Conservation (phyloP, 2,888 invertebrate genomes). For the Melieria omissa region DNA sequence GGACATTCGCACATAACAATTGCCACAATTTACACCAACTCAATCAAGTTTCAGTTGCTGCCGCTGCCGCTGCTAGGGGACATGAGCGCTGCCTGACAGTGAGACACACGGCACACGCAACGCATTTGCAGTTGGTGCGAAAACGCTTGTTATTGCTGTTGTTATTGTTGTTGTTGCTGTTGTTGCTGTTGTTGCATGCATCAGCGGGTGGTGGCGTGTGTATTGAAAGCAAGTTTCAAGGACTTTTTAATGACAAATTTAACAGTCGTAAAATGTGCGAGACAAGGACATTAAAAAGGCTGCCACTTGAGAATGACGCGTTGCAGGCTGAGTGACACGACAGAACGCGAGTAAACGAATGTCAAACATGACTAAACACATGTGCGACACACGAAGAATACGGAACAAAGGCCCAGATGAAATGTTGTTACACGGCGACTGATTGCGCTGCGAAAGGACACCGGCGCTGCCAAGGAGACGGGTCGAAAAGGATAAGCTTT, state of each 20-base stretch:
- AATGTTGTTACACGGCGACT: no score
- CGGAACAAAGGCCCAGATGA: no score
- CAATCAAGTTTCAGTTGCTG: no score
- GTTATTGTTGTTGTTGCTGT: neutral
- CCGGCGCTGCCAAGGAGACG: no score
- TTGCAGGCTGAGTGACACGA: neutral
- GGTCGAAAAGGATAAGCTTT: no score
- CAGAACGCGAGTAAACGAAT: neutral
- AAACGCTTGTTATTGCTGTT: neutral
- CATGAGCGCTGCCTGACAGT: no score
- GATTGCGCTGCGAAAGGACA: no score
- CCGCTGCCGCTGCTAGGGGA: no score
- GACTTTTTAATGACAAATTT: no score
- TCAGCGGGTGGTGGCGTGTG: neutral
- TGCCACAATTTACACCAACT: no score
- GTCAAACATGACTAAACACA: neutral
- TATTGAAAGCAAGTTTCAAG: no score
- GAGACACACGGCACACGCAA: neutral
- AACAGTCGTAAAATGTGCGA: conserved; percentile 10
- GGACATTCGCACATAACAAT: neutral
- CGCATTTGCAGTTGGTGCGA: no score
- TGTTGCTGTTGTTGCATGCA: neutral
- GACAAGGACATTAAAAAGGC: neutral
- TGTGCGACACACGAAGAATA: neutral
- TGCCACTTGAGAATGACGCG: neutral